Evolutionary conservation across 2,797 vertebrate species (phyloP), one percentile per base, ranked within the genome.

Genomic region (Thalassophryne amazonica): DNA sequence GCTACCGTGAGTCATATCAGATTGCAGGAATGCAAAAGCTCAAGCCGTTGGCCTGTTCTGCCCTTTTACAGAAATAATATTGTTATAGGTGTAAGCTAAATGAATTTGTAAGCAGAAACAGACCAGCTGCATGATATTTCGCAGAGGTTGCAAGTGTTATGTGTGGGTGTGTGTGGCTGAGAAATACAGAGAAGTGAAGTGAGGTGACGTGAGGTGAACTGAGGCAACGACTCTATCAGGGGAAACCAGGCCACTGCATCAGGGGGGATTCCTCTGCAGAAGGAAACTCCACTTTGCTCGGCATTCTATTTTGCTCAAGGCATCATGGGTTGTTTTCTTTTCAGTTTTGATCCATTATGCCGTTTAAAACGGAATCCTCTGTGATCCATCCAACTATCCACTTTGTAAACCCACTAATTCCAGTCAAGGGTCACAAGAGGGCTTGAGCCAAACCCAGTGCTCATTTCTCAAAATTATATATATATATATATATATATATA

Each of bases 251-350:
- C 57, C 43, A 37, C 23, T 12, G 49, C 40, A 12, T 9, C 17
- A 9, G 55, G 77, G 81, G 82, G 79, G 77, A 80, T 78, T 86
- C 82, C 80, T 83, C 52, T 0, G 3, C 43, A 41, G 15, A 54
- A 85, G 82, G 84, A 86, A 87, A 86, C 79, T 86, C 82, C 82
- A 29, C 67, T 72, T 13, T 42, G 62, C 53, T 61, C 6, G 1
- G 24, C 50, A 33, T 14, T 50, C 6, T 30, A 40, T 50, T 37
- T 41, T 28, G 17, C 34, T 14, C 4, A 51, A 67, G 9, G 21
- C 66, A 65, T 76, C 67, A 80, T 19, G 62, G 70, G 36, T 20
- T 21, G 33, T 33, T 80, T 38, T 72, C 7, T 14, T 16, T 53
- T 53, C 22, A 52, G 14, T 16, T 45, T 29, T 7, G 11, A 10